These are phyloP conservation scores for Psilopsiagon aurifrons DNA, from an alignment of 2,113 vertebrate genomes.

Conservation along the genomic window DNA sequence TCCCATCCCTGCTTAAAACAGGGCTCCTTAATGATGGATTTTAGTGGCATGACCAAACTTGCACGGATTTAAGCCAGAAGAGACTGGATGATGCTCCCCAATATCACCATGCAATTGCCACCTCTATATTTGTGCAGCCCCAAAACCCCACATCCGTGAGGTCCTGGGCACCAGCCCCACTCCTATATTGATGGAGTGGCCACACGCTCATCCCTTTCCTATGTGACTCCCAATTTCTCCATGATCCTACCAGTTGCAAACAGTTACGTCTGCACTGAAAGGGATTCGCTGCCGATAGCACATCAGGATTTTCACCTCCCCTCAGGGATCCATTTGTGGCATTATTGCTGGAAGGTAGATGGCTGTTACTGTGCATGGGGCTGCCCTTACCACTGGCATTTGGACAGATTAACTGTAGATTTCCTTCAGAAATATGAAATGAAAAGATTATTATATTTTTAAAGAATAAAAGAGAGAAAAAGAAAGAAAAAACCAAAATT, in stretches of 20 bases:
- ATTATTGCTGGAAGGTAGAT: not conserved
- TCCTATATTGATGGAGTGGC: not conserved
- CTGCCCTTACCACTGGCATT: not conserved
- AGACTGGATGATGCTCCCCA: too few species aligned
- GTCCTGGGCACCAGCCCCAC: accelerated
- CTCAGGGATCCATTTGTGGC: not conserved
- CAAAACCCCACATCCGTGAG: not conserved
- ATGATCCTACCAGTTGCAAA: not conserved
- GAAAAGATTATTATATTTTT: not conserved
- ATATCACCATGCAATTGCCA: accelerated
- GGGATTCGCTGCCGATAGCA: accelerated
- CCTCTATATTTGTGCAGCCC: accelerated
- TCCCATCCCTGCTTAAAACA: not conserved
- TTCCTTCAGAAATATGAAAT: conserved; percentile 8
- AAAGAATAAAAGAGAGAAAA: not conserved
- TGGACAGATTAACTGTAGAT: not conserved
- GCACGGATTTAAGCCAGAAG: not conserved
- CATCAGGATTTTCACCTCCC: not conserved
- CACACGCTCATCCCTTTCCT: not conserved
- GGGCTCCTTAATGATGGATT: accelerated
- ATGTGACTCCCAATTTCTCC: not conserved
- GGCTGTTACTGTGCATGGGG: not conserved
- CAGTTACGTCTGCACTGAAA: accelerated
- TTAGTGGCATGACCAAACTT: not conserved
- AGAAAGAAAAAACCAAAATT: not conserved